Conservation (phyloP, 2,113 vertebrate species). For the Tricholaema leucomelas region DNA sequence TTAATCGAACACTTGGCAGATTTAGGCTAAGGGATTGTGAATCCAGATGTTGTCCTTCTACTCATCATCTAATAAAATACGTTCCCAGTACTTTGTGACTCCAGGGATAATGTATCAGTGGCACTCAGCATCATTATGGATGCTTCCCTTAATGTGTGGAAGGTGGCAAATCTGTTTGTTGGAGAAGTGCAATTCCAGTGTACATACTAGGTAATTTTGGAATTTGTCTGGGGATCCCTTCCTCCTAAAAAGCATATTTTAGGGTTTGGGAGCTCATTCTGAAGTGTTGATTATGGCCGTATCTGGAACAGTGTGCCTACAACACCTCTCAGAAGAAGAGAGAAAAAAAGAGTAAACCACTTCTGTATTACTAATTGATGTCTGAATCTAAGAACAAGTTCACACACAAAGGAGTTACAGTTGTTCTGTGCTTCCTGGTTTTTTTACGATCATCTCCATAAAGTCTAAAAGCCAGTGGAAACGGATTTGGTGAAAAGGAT, state of each 20-base stretch:
- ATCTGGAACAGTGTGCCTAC: background rate
- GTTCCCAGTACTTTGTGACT: background rate
- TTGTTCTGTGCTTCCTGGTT: background rate
- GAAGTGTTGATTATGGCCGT: background rate
- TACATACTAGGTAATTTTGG: background rate
- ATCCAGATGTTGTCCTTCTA: slow-evolving; percentile 44
- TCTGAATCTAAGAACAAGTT: background rate
- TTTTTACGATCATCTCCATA: background rate
- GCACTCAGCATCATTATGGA: background rate
- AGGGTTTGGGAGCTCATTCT: background rate
- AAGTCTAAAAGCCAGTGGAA: background rate
- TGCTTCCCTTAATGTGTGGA: background rate
- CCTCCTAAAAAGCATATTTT: background rate
- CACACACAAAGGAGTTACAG: accelerated
- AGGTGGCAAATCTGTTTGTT: background rate
- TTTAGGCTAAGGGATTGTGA: slow-evolving; percentile 9
- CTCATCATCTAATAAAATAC: slow-evolving; percentile 41
- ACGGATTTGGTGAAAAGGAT: background rate
- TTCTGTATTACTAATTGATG: background rate
- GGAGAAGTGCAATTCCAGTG: background rate
- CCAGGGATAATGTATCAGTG: background rate
- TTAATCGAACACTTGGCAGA: background rate
- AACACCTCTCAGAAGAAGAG: background rate
- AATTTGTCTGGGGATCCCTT: background rate
- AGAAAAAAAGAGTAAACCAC: background rate